phyloP scores from a whole-genome alignment of 2,113 vertebrate genomes.

The Nymphicus hollandicus region DNA sequence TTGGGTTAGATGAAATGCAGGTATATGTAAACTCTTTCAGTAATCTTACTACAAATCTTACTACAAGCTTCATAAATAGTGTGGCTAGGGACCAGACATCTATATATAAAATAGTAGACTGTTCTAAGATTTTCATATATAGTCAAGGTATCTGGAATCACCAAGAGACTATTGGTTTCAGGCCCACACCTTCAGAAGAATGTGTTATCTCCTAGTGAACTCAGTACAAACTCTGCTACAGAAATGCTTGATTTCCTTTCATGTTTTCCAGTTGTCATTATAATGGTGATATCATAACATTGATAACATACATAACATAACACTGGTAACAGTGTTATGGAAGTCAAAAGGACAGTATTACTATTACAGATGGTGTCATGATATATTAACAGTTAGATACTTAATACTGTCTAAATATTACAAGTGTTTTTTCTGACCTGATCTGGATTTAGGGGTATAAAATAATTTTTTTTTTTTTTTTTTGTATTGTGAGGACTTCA shows the following conservation, averaged over 20 bases:
- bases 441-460: background rate
- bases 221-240: constrained; percentile 30
- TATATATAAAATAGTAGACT: constrained; percentile 4
- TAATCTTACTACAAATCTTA: constrained; percentile 51
- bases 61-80: background rate
- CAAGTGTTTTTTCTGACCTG: background rate
- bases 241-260: constrained; percentile 4
- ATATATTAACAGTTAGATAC: constrained; percentile 57
- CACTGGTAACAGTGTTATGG: background rate
- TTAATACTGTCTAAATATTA: background rate
- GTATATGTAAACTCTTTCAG: constrained; percentile 40
- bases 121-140: constrained; percentile 13
- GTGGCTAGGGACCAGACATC: background rate
- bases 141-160: background rate
- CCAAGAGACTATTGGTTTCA: background rate
- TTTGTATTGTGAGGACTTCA: background rate
- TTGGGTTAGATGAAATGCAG: constrained; percentile 35
- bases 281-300: background rate
- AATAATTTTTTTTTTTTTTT: background rate
- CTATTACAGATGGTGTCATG: constrained; percentile 25
- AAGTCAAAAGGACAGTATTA: constrained; percentile 42
- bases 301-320: too few species aligned
- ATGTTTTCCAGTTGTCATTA: constrained; percentile 26
- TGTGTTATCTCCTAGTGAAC: constrained; percentile 19
- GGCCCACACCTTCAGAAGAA: background rate